Percentiles rank a stretch among this genome's conserved stretches.
These are phyloP conservation scores for Hymenopus coronatus DNA, from an alignment of 2,888 invertebrate species.

Conservation along the genomic window DNA sequence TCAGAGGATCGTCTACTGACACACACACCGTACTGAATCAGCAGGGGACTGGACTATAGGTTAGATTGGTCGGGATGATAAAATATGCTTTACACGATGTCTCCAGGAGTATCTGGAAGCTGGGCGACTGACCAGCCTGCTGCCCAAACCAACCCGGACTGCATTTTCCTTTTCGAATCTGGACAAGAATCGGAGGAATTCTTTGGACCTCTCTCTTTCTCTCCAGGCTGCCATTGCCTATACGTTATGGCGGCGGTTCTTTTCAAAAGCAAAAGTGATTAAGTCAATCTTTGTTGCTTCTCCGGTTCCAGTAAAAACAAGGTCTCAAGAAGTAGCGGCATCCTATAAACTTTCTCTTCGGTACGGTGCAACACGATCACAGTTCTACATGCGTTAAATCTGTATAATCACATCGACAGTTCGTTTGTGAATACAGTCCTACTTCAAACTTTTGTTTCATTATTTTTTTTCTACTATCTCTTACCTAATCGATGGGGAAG, in stretches of 20 bases:
- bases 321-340: neutral
- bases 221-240: neutral
- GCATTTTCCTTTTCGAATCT: slow-evolving; percentile 13
- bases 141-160: neutral
- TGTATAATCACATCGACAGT: neutral
- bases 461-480: too few species aligned
- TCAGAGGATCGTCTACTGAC: neutral
- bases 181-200: slow-evolving; percentile 12
- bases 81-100: slow-evolving; percentile 17
- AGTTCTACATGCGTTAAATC: neutral
- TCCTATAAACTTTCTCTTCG: neutral
- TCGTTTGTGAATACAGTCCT: neutral
- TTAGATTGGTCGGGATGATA: slow-evolving; percentile 13
- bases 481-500: too few species aligned
- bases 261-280: slow-evolving; percentile 13
- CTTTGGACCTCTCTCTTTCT: neutral
- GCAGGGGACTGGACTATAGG: slow-evolving; percentile 4
- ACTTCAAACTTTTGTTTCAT: neutral
- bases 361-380: neutral
- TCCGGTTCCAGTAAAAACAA: neutral
- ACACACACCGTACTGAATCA: neutral
- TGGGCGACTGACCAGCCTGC: neutral
- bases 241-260: neutral
- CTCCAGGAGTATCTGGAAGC: neutral
- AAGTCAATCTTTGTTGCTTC: neutral